Conservation (phyloP, 2,888 invertebrate genomes). For the Pyrrhia umbra region DNA sequence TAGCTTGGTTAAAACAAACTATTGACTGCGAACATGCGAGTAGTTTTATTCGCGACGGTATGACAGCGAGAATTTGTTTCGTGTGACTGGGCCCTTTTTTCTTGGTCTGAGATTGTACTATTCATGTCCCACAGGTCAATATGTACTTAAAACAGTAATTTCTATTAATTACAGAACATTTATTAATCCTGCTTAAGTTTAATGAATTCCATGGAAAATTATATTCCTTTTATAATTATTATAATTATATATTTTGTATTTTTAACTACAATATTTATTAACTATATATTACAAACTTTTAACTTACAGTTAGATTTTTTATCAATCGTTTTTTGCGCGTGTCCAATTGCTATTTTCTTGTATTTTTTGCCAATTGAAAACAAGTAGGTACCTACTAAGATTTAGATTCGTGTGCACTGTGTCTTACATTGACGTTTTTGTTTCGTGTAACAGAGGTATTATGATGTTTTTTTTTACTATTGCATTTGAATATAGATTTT, state of each 20-base stretch:
- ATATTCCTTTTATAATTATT: slow-evolving; percentile 86
- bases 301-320: slow-evolving; percentile 85
- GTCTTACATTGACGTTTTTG: neutral
- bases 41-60: neutral
- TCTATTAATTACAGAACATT: slow-evolving; percentile 60
- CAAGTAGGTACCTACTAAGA: slow-evolving; percentile 30
- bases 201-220: slow-evolving; percentile 90
- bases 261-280: slow-evolving; percentile 89
- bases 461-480: neutral
- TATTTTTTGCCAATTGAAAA: slow-evolving; percentile 53
- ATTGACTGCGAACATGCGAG: neutral
- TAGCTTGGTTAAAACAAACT: neutral
- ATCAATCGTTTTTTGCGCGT: slow-evolving; percentile 85
- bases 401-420: slow-evolving; percentile 16
- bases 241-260: slow-evolving; percentile 88
- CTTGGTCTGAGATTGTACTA: neutral
- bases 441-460: neutral
- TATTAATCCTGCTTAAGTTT: slow-evolving; percentile 80
- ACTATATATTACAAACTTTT: slow-evolving; percentile 90
- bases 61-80: neutral
- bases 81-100: neutral
- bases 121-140: slow-evolving; percentile 20
- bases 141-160: slow-evolving; percentile 43
- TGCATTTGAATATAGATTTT: neutral
- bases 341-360: slow-evolving; percentile 76